phyloP scores from a whole-genome alignment of 2,888 invertebrate genomes.

The Tanypteryx hageni region DNA sequence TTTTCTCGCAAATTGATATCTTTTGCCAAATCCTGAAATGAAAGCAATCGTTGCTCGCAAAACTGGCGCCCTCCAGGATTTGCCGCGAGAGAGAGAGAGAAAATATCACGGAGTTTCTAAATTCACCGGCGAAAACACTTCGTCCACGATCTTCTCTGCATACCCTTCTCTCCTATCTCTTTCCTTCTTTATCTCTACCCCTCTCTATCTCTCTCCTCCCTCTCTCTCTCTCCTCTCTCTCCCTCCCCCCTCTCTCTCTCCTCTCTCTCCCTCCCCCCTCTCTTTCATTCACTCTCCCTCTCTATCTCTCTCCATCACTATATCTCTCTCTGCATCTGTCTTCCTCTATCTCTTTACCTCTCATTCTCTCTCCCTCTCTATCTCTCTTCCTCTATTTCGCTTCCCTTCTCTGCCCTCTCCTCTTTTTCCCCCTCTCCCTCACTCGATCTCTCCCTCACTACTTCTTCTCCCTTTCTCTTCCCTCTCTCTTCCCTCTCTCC shows the following conservation, averaged over 20 bases:
- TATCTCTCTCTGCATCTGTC: no score
- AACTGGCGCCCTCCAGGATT: not conserved
- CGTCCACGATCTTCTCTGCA: not conserved
- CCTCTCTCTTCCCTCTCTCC: no score
- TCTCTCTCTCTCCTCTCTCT: no score
- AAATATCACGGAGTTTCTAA: not conserved
- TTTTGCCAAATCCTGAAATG: not conserved
- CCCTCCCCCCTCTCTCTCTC: not conserved
- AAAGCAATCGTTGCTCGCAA: not conserved
- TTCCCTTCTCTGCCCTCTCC: no score
- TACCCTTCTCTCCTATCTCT: not conserved
- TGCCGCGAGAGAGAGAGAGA: not conserved
- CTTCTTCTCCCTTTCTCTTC: no score
- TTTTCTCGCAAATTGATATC: not conserved
- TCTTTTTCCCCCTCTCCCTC: no score
- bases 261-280: not conserved
- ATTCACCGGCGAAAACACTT: conserved; percentile 24
- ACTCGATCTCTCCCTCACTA: no score
- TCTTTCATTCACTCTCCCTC: not conserved
- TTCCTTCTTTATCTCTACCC: not conserved
- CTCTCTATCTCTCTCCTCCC: not conserved
- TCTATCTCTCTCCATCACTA: no score
- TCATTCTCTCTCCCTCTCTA: no score
- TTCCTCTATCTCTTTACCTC: no score
- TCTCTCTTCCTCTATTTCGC: no score